phyloP scores from a whole-genome alignment of 2,797 vertebrate genomes.

The Brotula barbata region DNA sequence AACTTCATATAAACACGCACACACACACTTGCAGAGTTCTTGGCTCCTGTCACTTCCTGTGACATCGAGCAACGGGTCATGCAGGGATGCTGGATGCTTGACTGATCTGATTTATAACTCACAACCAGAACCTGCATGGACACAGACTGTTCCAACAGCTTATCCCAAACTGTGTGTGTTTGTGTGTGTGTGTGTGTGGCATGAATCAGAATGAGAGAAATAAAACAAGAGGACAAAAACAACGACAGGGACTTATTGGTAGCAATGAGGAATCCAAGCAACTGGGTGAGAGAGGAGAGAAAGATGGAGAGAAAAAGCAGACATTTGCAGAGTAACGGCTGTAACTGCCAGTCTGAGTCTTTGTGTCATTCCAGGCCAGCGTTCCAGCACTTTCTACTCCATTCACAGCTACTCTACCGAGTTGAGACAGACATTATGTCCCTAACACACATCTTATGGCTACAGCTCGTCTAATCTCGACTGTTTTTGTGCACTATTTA shows the following conservation, averaged over 20 bases:
- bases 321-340: conserved; percentile 33
- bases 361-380: conserved; percentile 17
- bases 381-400: conserved; percentile 5
- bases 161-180: conserved; percentile 10
- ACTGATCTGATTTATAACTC: conserved; percentile 51
- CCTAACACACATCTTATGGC: not conserved
- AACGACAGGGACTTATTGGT: not conserved
- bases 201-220: conserved; percentile 30
- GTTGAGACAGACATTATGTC: conserved; percentile 1
- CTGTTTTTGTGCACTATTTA: no score
- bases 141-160: conserved; percentile 52
- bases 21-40: not conserved
- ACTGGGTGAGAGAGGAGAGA: conserved; percentile 1
- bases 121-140: conserved; percentile 37
- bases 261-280: not conserved
- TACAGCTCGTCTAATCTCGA: not conserved
- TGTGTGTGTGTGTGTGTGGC: conserved; percentile 13
- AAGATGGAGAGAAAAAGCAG: conserved; percentile 13
- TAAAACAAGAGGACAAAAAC: not conserved
- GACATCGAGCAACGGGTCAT: conserved; percentile 22
- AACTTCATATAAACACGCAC: conserved; percentile 14
- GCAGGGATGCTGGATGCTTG: conserved; percentile 28
- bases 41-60: conserved; percentile 21
- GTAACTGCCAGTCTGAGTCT: conserved; percentile 22
- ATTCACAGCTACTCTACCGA: conserved; percentile 11